Evolutionary conservation across 2,113 vertebrate genomes (phyloP).

Genomic region (Cyphomyrus plagiostoma): DNA sequence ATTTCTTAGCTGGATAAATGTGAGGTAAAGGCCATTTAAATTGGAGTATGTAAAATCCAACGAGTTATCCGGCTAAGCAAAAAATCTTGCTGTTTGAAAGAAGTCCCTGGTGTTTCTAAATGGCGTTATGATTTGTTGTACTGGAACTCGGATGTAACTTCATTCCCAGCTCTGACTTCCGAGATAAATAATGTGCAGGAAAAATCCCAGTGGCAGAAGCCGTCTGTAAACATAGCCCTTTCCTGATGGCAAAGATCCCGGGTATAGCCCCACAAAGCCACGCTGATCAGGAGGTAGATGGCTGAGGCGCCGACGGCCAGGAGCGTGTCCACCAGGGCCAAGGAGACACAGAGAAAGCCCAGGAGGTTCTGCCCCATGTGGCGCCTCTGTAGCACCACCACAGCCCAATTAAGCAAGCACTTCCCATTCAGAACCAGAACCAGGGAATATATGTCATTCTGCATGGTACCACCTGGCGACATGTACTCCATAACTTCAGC

Average conservation of each 20-base stretch:
- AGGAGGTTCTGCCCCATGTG: constrained; percentile 56
- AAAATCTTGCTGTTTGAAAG: background rate
- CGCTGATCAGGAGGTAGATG: constrained; percentile 50
- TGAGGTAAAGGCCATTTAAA: background rate
- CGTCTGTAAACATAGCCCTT: constrained; percentile 52
- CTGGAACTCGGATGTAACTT: background rate
- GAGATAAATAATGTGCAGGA: background rate
- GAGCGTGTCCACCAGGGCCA: constrained; percentile 60
- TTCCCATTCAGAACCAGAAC: constrained; percentile 66
- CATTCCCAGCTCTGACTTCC: background rate
- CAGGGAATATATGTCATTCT: constrained; percentile 37
- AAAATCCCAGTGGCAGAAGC: constrained; percentile 63
- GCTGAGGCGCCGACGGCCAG: constrained; percentile 49
- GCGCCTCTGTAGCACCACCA: constrained; percentile 54
- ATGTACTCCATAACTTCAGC: background rate
- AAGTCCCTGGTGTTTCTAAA: background rate
- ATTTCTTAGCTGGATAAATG: background rate
- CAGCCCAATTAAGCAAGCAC: constrained; percentile 59
- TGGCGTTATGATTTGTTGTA: background rate
- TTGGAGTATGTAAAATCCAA: background rate
- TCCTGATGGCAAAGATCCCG: constrained; percentile 32
- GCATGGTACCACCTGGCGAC: constrained; percentile 28
- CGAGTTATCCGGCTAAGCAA: background rate
- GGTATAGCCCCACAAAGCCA: constrained; percentile 55
- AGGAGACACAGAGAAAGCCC: constrained; percentile 66